Percentiles rank a stretch among this genome's conserved stretches.
These are phyloP conservation scores for Peromyscus californicus DNA, from an alignment of 2,113 vertebrate genomes.

Conservation along the genomic window DNA sequence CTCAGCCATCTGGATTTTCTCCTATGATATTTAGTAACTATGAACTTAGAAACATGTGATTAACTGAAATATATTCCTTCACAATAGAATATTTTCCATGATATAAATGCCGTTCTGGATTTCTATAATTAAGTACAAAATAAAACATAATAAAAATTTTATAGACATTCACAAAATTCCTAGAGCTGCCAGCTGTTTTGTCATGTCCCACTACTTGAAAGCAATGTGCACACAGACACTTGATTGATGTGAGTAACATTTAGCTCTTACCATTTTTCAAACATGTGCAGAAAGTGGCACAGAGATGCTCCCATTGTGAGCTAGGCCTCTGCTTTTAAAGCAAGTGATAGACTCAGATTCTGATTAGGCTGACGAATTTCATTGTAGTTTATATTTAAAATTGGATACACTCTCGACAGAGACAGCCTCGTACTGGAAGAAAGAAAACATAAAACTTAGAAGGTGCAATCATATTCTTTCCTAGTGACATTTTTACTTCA, in stretches of 20 bases:
- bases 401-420: neutral
- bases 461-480: neutral
- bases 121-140: conserved; percentile 41
- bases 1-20: neutral
- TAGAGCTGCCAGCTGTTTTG: neutral
- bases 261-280: neutral
- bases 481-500: neutral
- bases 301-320: neutral
- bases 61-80: conserved; percentile 38
- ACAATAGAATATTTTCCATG: conserved; percentile 43
- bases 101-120: neutral
- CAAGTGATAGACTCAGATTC: neutral
- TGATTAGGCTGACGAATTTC: neutral
- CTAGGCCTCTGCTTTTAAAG: conserved; percentile 18
- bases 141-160: neutral
- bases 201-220: neutral
- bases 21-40: neutral
- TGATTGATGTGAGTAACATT: neutral
- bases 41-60: conserved; percentile 24
- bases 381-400: neutral
- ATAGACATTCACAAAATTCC: conserved; percentile 28
- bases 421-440: neutral
- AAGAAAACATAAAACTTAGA: conserved; percentile 47
- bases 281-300: neutral
- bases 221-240: neutral